These are phyloP conservation scores for Autographa pulchrina DNA, from an alignment of 2,888 invertebrate genomes.

Conservation along the genomic window DNA sequence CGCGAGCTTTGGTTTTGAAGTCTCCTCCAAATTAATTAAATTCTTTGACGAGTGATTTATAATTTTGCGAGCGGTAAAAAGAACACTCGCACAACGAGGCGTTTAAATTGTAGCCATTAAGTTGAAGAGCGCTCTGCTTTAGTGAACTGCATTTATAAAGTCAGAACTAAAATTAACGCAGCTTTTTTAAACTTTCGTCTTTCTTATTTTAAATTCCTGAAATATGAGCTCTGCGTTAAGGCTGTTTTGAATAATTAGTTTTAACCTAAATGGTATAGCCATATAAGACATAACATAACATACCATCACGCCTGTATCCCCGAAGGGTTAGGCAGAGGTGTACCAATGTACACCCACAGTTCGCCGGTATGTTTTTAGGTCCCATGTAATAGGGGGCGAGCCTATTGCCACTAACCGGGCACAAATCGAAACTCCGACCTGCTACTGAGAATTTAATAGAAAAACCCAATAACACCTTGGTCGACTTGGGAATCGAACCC, in stretches of 20 bases:
- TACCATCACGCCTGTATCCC: no score
- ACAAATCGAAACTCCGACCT: no score
- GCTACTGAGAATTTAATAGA: no score
- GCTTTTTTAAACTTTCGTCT: conserved; percentile 3
- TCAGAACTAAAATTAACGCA: conserved; percentile 8
- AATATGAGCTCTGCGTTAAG: not conserved
- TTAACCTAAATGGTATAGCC: not conserved
- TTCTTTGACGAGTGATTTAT: conserved; percentile 48
- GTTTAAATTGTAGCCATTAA: conserved; percentile 40
- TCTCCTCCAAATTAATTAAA: conserved; percentile 46
- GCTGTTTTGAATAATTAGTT: not conserved
- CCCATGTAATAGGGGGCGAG: no score
- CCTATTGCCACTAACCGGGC: no score
- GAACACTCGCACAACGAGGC: conserved; percentile 40
- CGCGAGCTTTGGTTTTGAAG: conserved; percentile 42
- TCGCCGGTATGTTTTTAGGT: no score
- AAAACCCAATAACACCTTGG: no score
- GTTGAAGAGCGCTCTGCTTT: conserved; percentile 23
- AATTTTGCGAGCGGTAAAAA: conserved; percentile 44
- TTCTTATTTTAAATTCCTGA: not conserved
- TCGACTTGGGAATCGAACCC: no score
- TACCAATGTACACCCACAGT: no score
- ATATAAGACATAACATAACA: conserved; percentile 20
- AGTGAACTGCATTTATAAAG: conserved; percentile 40
- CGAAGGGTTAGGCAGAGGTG: no score